Evolutionary conservation across 2,888 invertebrate species (phyloP).

Genomic region (Erebia aethiops): DNA sequence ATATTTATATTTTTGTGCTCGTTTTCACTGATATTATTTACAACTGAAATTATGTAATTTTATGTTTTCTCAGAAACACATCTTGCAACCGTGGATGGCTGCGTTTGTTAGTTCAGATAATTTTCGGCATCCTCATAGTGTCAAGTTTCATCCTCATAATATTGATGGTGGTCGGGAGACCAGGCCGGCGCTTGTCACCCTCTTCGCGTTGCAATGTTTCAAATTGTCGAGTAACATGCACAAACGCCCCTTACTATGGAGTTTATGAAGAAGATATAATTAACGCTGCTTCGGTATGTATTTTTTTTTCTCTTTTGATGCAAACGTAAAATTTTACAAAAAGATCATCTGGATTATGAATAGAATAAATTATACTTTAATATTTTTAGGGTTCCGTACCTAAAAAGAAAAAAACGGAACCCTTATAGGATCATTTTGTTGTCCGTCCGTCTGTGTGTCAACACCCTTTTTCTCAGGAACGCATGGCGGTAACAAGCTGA

Average conservation of each 20-base stretch:
- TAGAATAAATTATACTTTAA: not conserved
- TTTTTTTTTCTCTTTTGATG: conserved; percentile 19
- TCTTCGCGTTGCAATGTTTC: conserved; percentile 46
- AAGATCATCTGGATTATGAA: not conserved
- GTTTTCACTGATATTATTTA: no score
- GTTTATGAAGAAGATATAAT: conserved; percentile 56
- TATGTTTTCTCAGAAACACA: conserved; percentile 54
- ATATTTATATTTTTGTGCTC: no score
- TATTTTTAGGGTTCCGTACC: no score
- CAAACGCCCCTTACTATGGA: conserved; percentile 51
- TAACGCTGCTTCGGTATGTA: conserved; percentile 54
- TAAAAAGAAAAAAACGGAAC: no score
- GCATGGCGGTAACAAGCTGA: no score
- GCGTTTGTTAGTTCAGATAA: conserved; percentile 58
- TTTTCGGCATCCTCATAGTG: conserved; percentile 66
- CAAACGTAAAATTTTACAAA: conserved; percentile 2
- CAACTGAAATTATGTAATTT: not conserved
- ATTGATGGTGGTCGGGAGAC: conserved; percentile 53
- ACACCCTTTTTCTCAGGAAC: no score
- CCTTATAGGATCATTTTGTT: no score
- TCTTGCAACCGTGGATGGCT: conserved; percentile 71
- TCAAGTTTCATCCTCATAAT: conserved; percentile 67
- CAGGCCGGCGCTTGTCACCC: not conserved
- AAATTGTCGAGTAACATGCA: conserved; percentile 59
- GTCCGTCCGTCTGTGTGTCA: no score